Conservation (phyloP, 2,888 invertebrate genomes). For the Clepsis dumicolana region DNA sequence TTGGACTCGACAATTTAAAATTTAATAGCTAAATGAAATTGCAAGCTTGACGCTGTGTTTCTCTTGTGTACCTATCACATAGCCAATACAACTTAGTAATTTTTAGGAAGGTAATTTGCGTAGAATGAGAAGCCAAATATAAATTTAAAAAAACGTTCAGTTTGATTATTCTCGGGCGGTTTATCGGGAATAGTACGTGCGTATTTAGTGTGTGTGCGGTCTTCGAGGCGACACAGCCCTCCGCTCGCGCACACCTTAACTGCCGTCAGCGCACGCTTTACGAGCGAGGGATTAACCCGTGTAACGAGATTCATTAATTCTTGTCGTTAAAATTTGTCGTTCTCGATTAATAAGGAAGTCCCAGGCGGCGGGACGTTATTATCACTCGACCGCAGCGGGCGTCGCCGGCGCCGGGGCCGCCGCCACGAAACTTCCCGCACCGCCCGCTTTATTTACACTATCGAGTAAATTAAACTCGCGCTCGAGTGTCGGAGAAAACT, state of each 20-base stretch:
- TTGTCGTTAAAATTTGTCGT: conserved; percentile 88
- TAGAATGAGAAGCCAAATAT: background rate
- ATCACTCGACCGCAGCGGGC: conserved; percentile 79
- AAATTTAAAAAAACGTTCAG: background rate
- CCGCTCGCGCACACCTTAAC: conserved; percentile 76
- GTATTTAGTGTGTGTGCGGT: conserved; percentile 52
- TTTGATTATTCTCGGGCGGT: background rate
- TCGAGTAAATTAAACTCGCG: conserved; percentile 86
- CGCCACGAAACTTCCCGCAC: conserved; percentile 82
- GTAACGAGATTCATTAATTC: conserved; percentile 87
- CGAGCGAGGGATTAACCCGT: conserved; percentile 86
- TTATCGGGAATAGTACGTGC: conserved; percentile 32
- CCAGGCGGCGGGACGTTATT: conserved; percentile 81
- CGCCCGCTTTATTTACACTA: conserved; percentile 86
- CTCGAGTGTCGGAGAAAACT: conserved; percentile 85
- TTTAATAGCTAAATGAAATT: conserved; percentile 31
- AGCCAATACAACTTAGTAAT: background rate
- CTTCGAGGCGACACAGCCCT: conserved; percentile 47
- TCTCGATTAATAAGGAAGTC: conserved; percentile 87
- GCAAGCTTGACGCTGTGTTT: conserved; percentile 2
- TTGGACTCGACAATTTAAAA: conserved; percentile 41
- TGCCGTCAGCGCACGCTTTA: conserved; percentile 82
- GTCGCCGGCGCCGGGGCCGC: conserved; percentile 61
- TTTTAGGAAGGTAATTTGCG: background rate
- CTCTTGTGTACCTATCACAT: background rate